A percentile compares a stretch with the other conserved stretches of the same genome.
Evolutionary conservation across 2,797 vertebrate species (phyloP).

Genomic region (Uromys caudimaculatus): DNA sequence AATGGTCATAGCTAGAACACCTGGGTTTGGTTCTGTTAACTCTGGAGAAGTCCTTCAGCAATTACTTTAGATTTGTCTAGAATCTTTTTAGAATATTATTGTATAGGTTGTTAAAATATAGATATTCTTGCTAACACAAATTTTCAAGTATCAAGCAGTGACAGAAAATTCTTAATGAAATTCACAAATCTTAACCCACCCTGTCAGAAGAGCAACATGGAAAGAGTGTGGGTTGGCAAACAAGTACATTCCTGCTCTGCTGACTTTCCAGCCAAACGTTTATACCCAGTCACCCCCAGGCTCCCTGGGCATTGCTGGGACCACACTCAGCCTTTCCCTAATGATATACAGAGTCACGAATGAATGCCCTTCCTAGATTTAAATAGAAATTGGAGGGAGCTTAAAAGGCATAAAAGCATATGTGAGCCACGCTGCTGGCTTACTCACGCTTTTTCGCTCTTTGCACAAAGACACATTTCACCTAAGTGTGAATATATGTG

Average conservation of each 20-base stretch:
- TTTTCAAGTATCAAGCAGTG: not conserved
- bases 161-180: slow-evolving; percentile 8
- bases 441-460: slow-evolving; percentile 28
- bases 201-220: not conserved
- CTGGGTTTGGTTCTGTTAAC: not conserved
- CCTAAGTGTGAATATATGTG: slow-evolving; percentile 63
- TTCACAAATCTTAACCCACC: not conserved
- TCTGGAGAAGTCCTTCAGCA: slow-evolving; percentile 9
- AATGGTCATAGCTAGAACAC: not conserved
- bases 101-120: not conserved
- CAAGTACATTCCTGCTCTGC: not conserved
- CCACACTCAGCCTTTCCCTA: slow-evolving; percentile 6
- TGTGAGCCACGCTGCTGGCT: slow-evolving; percentile 53
- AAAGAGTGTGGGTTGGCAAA: not conserved
- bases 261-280: not conserved
- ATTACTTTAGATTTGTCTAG: slow-evolving; percentile 1
- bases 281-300: not conserved
- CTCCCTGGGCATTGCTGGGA: not conserved
- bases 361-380: slow-evolving; percentile 31
- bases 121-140: not conserved
- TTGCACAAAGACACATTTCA: slow-evolving; percentile 75
- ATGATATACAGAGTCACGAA: not conserved
- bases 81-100: slow-evolving; percentile 38
- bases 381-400: slow-evolving; percentile 33
- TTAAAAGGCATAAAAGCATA: slow-evolving; percentile 25